Percentiles rank a stretch among this genome's conserved stretches.
phyloP scores from a whole-genome alignment of 1,140 invertebrate species.

The Leucophenga varia region DNA sequence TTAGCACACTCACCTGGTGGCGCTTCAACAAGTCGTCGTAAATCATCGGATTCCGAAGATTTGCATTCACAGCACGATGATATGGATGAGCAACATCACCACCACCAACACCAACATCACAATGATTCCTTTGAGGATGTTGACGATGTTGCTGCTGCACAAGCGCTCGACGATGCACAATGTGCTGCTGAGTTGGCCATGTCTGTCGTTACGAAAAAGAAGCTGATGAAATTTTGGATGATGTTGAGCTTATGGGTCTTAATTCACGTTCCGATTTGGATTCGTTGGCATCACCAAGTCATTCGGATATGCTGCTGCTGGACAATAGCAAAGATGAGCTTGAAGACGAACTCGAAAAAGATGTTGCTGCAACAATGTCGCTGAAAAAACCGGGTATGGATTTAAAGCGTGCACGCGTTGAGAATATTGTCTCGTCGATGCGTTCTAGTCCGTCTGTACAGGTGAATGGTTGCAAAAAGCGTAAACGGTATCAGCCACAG shows the following conservation, averaged over 20 bases:
- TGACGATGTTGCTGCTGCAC: no score
- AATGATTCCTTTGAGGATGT: no score
- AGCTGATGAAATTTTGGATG: constrained; percentile 48
- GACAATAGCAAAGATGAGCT: constrained; percentile 69
- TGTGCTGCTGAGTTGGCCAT: no score
- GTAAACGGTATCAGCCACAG: constrained; percentile 95
- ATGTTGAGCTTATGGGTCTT: constrained; percentile 45
- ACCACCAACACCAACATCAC: no score
- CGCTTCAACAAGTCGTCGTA: constrained; percentile 35
- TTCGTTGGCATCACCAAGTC: constrained; percentile 68
- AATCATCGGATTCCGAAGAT: constrained; percentile 41
- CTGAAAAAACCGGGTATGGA: constrained; percentile 61
- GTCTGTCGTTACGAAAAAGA: constrained; percentile 39
- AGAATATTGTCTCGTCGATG: constrained; percentile 93
- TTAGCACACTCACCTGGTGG: constrained; percentile 30
- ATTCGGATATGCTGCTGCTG: constrained; percentile 62
- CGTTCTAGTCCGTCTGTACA: constrained; percentile 76
- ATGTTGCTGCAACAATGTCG: constrained; percentile 58
- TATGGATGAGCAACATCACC: constrained; percentile 25
- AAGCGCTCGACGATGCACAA: no score
- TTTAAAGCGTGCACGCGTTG: constrained; percentile 87
- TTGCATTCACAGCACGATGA: constrained; percentile 13
- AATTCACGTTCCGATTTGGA: constrained; percentile 50
- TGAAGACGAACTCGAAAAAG: constrained; percentile 61
- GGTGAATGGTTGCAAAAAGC: constrained; percentile 91